Percentiles rank a stretch among this genome's conserved stretches.
These are phyloP conservation scores for Dreissena polymorpha DNA, from an alignment of 1,140 invertebrate genomes.

Conservation along the genomic window DNA sequence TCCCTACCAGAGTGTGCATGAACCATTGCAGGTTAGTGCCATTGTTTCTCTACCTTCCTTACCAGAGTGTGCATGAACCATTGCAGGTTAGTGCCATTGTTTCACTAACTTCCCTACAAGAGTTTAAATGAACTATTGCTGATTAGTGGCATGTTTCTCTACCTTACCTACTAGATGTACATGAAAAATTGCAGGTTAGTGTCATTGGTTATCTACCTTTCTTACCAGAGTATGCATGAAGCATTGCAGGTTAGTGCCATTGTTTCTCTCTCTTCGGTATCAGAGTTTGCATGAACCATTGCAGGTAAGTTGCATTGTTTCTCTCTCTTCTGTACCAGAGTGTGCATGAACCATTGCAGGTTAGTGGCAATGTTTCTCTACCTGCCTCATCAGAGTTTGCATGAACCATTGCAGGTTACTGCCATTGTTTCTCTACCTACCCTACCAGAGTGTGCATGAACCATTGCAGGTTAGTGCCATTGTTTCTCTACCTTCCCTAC, in stretches of 20 bases:
- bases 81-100: slow-evolving; percentile 62
- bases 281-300: slow-evolving; percentile 65
- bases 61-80: slow-evolving; percentile 64
- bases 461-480: slow-evolving; percentile 71
- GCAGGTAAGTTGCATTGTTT: slow-evolving; percentile 65
- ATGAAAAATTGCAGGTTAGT: slow-evolving; percentile 67
- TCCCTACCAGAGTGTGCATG: slow-evolving; percentile 60
- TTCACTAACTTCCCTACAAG: slow-evolving; percentile 58
- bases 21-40: slow-evolving; percentile 67
- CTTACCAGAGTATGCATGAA: slow-evolving; percentile 61
- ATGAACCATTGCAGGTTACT: slow-evolving; percentile 67
- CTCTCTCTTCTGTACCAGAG: slow-evolving; percentile 59
- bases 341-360: slow-evolving; percentile 69
- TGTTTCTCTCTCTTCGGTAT: slow-evolving; percentile 53
- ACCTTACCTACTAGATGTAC: slow-evolving; percentile 61
- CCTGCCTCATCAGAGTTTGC: slow-evolving; percentile 59
- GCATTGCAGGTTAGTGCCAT: slow-evolving; percentile 67
- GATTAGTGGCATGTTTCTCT: slow-evolving; percentile 51
- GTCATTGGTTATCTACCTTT: slow-evolving; percentile 49
- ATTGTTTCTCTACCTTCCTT: slow-evolving; percentile 54
- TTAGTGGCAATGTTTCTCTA: slow-evolving; percentile 48
- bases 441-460: slow-evolving; percentile 61
- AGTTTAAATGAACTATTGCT: slow-evolving; percentile 67
- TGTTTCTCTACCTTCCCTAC: slow-evolving; percentile 55
- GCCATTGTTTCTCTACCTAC: slow-evolving; percentile 50